phyloP scores from a whole-genome alignment of 2,113 vertebrate genomes.

The Plectropomus leopardus region DNA sequence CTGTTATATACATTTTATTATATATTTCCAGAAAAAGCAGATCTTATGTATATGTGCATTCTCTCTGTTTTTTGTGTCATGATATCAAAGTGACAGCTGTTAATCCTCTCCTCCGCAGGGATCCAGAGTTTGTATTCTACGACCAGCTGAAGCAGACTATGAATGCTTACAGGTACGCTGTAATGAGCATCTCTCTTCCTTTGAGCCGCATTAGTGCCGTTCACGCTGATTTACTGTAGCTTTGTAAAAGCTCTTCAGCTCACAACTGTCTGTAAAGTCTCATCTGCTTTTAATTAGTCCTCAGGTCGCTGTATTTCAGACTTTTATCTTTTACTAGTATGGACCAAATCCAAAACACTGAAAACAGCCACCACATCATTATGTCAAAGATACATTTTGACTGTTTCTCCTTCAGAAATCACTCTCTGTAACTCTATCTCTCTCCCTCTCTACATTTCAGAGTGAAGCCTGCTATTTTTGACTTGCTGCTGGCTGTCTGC shows the following conservation, averaged over 20 bases:
- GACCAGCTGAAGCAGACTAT: constrained; percentile 99
- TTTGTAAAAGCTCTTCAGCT: constrained; percentile 5
- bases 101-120: constrained; percentile 82
- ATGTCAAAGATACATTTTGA: not conserved
- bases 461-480: constrained; percentile 99
- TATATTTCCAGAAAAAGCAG: not conserved
- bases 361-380: not conserved
- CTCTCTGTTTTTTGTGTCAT: not conserved
- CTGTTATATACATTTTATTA: no score
- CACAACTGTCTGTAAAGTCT: not conserved
- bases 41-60: no score
- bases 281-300: not conserved
- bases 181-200: not conserved
- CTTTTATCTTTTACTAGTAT: not conserved
- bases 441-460: constrained; percentile 71
- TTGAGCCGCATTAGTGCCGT: not conserved
- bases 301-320: not conserved
- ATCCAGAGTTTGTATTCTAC: constrained; percentile 99
- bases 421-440: not conserved
- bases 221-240: constrained; percentile 4
- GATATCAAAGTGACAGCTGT: not conserved
- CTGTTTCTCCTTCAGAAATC: not conserved
- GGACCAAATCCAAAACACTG: not conserved
- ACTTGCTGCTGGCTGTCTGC: constrained; percentile 95
- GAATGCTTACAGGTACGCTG: constrained; percentile 95